These are phyloP conservation scores for Solen grandis DNA, from an alignment of 1,140 invertebrate genomes.

Conservation along the genomic window DNA sequence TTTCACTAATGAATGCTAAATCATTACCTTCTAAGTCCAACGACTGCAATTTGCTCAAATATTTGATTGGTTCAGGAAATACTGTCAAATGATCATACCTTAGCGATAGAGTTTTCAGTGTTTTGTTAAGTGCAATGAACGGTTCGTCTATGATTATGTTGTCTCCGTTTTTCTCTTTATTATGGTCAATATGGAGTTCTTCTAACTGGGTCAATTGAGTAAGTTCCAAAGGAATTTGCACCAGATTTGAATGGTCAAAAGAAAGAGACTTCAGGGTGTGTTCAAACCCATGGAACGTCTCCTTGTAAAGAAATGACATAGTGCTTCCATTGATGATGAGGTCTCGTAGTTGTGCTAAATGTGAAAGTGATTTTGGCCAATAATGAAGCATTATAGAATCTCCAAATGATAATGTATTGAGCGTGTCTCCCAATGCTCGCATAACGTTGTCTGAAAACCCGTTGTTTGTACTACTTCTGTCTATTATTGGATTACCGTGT, in stretches of 20 bases:
- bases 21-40: constrained; percentile 29
- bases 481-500: constrained; percentile 1
- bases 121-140: background rate
- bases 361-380: constrained; percentile 7
- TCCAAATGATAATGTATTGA: constrained; percentile 30
- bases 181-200: constrained; percentile 34
- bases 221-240: constrained; percentile 3
- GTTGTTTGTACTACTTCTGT: too few relatives aligned
- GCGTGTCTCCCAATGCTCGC: background rate
- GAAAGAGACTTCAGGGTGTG: constrained; percentile 13
- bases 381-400: background rate
- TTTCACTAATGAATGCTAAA: constrained; percentile 17
- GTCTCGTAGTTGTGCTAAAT: background rate
- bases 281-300: constrained; percentile 12
- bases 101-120: constrained; percentile 12
- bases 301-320: background rate
- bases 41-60: constrained; percentile 1
- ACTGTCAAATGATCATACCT: constrained; percentile 3
- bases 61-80: constrained; percentile 11
- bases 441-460: background rate
- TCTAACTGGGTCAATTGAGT: constrained; percentile 12
- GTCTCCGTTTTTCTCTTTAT: background rate
- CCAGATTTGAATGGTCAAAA: background rate
- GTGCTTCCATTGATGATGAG: background rate
- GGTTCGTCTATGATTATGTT: constrained; percentile 1